Conservation (phyloP, 2,113 vertebrate genomes). For the Pituophis catenifer region DNA sequence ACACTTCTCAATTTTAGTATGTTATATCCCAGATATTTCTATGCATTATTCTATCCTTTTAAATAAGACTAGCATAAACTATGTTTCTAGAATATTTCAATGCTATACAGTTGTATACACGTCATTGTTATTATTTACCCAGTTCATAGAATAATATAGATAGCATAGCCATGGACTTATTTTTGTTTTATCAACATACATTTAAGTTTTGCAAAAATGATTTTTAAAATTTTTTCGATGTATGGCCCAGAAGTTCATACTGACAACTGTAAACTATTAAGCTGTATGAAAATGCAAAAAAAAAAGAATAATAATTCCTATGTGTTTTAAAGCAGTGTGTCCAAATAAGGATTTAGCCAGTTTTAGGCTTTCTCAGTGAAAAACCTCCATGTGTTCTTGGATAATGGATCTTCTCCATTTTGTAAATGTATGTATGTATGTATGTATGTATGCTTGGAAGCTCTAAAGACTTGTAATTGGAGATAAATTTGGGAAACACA, state of each 20-base stretch:
- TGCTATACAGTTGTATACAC: background rate
- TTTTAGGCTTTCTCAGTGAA: background rate
- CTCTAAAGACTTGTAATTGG: background rate
- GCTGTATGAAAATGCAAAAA: background rate
- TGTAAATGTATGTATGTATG: background rate
- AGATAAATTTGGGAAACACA: background rate
- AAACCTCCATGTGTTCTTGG: background rate
- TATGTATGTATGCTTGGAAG: background rate
- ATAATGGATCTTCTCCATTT: background rate
- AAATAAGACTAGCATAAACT: background rate
- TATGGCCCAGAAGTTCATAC: background rate
- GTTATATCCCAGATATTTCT: background rate
- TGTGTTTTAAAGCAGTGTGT: background rate
- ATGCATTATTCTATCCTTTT: background rate
- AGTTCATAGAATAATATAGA: background rate
- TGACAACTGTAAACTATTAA: background rate
- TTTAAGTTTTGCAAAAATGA: background rate
- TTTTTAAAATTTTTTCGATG: background rate
- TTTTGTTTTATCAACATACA: background rate
- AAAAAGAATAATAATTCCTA: background rate
- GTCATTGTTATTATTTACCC: background rate
- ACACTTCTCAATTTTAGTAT: background rate
- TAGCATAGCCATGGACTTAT: background rate
- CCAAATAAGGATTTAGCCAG: background rate
- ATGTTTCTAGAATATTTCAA: background rate